Conservation (phyloP, 2,113 vertebrate genomes). For the Morone saxatilis region DNA sequence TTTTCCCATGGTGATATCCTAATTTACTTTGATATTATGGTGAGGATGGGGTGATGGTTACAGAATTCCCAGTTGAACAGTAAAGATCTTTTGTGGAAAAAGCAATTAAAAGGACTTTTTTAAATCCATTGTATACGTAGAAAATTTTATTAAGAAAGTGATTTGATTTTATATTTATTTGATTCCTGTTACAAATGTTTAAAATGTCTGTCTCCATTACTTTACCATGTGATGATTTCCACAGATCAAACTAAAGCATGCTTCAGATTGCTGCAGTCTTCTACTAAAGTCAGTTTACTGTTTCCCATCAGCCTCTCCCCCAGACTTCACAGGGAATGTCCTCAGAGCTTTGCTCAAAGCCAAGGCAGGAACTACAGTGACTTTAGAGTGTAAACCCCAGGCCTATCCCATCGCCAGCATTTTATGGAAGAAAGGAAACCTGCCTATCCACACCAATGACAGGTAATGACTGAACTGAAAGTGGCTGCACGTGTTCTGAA, state of each 20-base stretch:
- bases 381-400: conserved; percentile 91
- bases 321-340: conserved; percentile 92
- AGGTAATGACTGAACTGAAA: conserved; percentile 82
- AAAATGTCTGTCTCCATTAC: conserved; percentile 36
- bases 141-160: not conserved
- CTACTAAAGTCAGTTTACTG: conserved; percentile 61
- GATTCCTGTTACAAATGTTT: conserved; percentile 9
- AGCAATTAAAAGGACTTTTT: conserved; percentile 3
- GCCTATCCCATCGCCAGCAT: conserved; percentile 90
- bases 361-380: conserved; percentile 90
- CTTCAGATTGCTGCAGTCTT: conserved; percentile 45
- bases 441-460: conserved; percentile 87
- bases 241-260: conserved; percentile 33
- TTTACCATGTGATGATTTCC: conserved; percentile 31
- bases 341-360: conserved; percentile 90
- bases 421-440: conserved; percentile 92
- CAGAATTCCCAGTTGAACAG: conserved; percentile 9
- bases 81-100: conserved; percentile 25
- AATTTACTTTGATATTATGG: conserved; percentile 36
- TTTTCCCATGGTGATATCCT: conserved; percentile 26
- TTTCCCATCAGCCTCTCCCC: conserved; percentile 88
- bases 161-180: not conserved
- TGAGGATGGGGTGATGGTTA: conserved; percentile 21
- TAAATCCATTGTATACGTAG: not conserved
- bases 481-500: not conserved